Conservation (phyloP, 2,113 vertebrate genomes). For the Dinomys branickii region DNA sequence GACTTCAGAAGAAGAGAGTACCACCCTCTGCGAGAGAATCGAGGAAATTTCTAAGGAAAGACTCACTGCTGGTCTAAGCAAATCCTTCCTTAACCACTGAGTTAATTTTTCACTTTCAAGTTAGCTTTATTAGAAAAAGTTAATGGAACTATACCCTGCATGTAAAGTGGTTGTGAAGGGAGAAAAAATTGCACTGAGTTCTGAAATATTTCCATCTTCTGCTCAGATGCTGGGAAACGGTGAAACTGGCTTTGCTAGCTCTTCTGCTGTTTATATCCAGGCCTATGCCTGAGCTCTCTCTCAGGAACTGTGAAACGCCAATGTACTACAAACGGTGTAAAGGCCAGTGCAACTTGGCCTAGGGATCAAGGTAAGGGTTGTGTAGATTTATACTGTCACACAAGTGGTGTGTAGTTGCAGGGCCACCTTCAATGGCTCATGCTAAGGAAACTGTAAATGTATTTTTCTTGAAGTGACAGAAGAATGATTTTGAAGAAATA, state of each 20-base stretch:
- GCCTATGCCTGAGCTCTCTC: not conserved
- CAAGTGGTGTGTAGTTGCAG: slow-evolving; percentile 13
- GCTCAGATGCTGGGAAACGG: not conserved
- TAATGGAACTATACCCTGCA: not conserved
- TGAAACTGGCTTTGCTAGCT: not conserved
- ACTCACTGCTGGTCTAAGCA: not conserved
- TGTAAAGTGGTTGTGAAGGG: not conserved
- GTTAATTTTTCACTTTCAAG: not conserved
- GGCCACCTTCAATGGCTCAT: slow-evolving; percentile 14
- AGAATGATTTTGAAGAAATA: not conserved
- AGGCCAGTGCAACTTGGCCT: not conserved
- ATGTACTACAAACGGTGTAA: slow-evolving; percentile 46
- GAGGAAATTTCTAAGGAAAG: not conserved
- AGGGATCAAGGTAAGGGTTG: slow-evolving; percentile 47
- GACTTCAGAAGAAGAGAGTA: not conserved
- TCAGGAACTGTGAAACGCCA: slow-evolving; percentile 15
- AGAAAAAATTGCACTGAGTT: not conserved
- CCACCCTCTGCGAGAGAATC: not conserved
- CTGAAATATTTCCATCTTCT: not conserved
- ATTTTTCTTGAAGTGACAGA: slow-evolving; percentile 59
- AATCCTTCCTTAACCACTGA: not conserved
- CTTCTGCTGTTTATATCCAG: not conserved
- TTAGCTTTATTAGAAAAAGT: not conserved
- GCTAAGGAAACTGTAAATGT: not conserved
- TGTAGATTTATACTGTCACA: slow-evolving; percentile 30